Base-by-base conservation (phyloP, 2,797 vertebrate genomes). In the Lindbergichthys nudifrons region DNA sequence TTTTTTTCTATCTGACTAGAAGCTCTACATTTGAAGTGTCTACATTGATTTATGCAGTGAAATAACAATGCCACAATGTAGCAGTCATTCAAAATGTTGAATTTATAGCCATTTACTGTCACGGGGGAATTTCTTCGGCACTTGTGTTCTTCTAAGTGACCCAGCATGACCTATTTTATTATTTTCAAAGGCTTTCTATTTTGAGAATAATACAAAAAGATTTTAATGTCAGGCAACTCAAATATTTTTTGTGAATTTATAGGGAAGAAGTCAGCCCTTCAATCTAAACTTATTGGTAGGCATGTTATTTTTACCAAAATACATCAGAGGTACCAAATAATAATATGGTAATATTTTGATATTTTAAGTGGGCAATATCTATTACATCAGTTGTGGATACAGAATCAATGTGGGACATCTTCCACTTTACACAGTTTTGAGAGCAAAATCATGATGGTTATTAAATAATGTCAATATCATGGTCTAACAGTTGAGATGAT, bases 401-500 rank as follows among this genome's bases (percentile, higher is more conserved):
- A 46, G 36, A 52, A 45, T 23, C 18, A 19, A 30, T 47, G 14
- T 30, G 15, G 32, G 10, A 23, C 39, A 65, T 59, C 10, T 61
- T n/a, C 10, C 36, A 46, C 11, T 67, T 15, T 45, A 19, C 51
- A 73, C 19, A 14, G 10, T 52, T n/a, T 39, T 30, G 19, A 79
- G n/a, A 63, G 48, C 26, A 41, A 53, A 60, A 77, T 51, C 30
- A 16, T 46, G 60, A 70, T 45, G 52, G 16, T 10, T 68, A 5
- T 69, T 50, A 78, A 58, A 32, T 36, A 8, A 7, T 36, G 32
- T 36, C 32, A 36, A 36, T 36, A 36, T 36, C 32, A 36, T 36
- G 32, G 32, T 36, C 64, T 73, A 73, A 45, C 78, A 74, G 42
- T 65, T 65, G 43, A 64, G 42, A 73, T 73, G 63, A 70, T 75